Evolutionary conservation across 2,797 vertebrate genomes (phyloP).

Genomic region (Falco berigora): DNA sequence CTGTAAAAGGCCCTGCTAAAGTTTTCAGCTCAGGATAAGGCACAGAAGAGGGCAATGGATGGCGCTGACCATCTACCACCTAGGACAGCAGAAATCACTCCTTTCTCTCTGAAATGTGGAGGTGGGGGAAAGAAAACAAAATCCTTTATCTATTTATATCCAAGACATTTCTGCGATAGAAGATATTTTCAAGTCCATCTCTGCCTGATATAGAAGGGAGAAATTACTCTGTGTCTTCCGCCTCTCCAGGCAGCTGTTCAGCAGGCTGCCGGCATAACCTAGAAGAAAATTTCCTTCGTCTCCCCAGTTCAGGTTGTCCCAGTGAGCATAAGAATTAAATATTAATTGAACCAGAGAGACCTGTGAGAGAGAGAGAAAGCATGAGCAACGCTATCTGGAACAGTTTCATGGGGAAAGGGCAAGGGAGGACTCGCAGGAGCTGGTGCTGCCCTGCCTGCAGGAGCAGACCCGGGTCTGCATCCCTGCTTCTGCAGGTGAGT

Average conservation of each 20-base stretch:
- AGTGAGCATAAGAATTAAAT: background rate
- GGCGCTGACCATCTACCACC: background rate
- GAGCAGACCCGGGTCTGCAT: background rate
- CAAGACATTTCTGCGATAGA: background rate
- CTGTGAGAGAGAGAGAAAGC: background rate
- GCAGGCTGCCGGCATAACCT: background rate
- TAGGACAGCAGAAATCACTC: background rate
- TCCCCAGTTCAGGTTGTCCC: background rate
- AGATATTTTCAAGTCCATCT: background rate
- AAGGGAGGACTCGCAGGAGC: fast-evolving
- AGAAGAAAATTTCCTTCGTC: background rate
- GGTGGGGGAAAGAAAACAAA: background rate
- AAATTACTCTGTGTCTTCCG: background rate
- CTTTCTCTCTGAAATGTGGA: background rate
- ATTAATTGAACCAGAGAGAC: background rate
- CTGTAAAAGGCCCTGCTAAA: background rate
- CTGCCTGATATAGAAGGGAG: background rate
- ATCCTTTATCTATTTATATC: background rate
- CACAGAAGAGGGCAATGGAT: background rate
- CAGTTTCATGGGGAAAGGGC: background rate
- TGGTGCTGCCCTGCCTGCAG: background rate
- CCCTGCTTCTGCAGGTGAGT: background rate
- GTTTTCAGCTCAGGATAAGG: background rate
- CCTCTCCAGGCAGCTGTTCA: background rate
- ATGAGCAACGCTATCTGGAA: background rate